Evolutionary conservation across 2,113 vertebrate genomes (phyloP).

Genomic region (Heloderma charlesbogerti): DNA sequence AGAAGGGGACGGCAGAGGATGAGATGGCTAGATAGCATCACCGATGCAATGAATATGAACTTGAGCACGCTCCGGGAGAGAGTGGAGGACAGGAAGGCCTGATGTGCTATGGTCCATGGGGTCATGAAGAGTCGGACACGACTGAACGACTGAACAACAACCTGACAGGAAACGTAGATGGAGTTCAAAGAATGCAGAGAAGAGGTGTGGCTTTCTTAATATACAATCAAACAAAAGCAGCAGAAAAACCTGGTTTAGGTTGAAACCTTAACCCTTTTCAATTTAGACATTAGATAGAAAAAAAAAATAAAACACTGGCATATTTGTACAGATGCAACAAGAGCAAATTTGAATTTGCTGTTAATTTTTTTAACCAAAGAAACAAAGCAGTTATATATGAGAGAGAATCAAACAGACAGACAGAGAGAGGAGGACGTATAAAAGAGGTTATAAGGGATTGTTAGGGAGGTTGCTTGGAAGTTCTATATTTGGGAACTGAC

Average conservation of each 20-base stretch:
- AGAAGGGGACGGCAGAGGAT: too few species aligned
- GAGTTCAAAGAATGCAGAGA: not conserved
- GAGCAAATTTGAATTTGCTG: not conserved
- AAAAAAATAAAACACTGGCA: not conserved
- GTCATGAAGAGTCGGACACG: too few species aligned
- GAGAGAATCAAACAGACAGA: not conserved
- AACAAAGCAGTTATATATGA: not conserved
- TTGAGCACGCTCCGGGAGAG: too few species aligned
- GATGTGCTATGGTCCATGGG: too few species aligned
- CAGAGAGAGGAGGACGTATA: not conserved
- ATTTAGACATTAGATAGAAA: not conserved
- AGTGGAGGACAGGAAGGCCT: too few species aligned
- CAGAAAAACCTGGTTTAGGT: not conserved
- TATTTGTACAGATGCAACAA: not conserved
- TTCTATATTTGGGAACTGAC: not conserved
- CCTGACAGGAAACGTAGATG: not conserved
- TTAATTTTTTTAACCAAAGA: not conserved
- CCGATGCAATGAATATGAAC: too few species aligned
- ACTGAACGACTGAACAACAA: too few species aligned
- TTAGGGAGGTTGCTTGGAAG: not conserved
- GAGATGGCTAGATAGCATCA: too few species aligned
- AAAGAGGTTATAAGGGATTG: not conserved
- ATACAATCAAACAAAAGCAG: not conserved
- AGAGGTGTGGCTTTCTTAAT: not conserved
- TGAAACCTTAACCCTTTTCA: too few species aligned